phyloP scores from a whole-genome alignment of 2,888 invertebrate species.

The Selenia dentaria region DNA sequence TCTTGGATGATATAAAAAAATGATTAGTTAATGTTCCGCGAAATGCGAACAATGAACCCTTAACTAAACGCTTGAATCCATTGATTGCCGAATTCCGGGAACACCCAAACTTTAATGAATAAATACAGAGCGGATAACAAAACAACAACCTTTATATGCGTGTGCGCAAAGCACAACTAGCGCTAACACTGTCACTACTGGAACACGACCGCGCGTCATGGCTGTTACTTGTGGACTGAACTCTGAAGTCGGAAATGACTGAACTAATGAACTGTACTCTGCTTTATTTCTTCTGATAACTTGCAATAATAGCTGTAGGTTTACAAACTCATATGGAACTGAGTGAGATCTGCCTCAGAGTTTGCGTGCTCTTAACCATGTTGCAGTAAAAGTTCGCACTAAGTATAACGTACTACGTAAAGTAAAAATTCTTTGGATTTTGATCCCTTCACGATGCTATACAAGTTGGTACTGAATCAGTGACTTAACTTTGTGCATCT shows the following conservation, averaged over 20 bases:
- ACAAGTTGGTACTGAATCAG: no score
- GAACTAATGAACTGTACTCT: background rate
- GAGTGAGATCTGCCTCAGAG: no score
- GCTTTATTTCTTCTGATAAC: background rate
- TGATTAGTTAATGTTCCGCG: background rate
- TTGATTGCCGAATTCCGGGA: conserved; percentile 33
- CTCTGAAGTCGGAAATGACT: no score
- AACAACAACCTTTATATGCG: conserved; percentile 57
- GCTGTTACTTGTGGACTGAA: conserved; percentile 21
- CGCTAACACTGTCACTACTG: conserved; percentile 47
- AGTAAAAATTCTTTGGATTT: no score
- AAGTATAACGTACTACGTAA: no score
- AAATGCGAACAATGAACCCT: conserved; percentile 6
- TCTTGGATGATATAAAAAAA: no score
- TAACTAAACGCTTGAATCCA: background rate
- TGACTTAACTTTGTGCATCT: no score
- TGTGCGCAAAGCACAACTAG: conserved; percentile 48
- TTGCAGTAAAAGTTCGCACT: no score
- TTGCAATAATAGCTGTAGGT: no score
- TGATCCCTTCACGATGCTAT: no score
- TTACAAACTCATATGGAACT: no score
- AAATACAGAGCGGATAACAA: background rate
- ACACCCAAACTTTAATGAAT: conserved; percentile 40
- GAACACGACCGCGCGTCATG: conserved; percentile 47
- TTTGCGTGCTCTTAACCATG: no score